Base-by-base conservation (phyloP, 2,888 invertebrate species). In the Labia minor region DNA sequence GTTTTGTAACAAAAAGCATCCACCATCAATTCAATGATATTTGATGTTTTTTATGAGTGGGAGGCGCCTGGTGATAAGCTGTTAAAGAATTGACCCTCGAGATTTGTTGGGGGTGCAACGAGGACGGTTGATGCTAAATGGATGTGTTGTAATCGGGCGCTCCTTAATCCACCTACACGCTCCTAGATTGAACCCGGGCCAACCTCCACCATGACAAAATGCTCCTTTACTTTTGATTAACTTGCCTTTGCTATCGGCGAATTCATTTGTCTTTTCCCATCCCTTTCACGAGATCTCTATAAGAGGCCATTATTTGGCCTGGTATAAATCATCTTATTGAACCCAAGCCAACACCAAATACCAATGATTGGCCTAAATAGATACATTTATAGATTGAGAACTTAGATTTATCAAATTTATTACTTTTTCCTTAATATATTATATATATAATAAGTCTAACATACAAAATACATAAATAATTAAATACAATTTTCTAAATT, bases 161-260 rank as follows among this genome's bases (percentile, higher is more conserved):
- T 49, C 49, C 49, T 49, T 4, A 49, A 49, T 49, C 49, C 49
- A 49, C 49, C 3, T 16, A 49, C 49, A 49, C 6, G 16, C 49
- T n/a, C 49, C 14, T 3, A 14, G 49, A 49, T 49, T 49, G 49
- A 49, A 49, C 49, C 49, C 49, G 49, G 49, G 49, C 49, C 49
- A 49, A 49, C 4, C 49, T 49, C 49, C 49, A 3, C 49, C 49
- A 49, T 49, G 49, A 49, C 49, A 49, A 49, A 49, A 49, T 49
- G 49, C 49, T 49, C 49, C 49, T 49, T 49, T 49, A 49, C 49
- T 49, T 49, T 49, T 49, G 49, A 49, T 49, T 49, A n/a, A 49
- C 49, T 49, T 49, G 49, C 49, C 49, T 49, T 49, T 14, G 49
- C 49, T 49, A 49, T 49, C 49, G 49, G 49, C 49, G 49, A 49